phyloP scores from a whole-genome alignment of 2,113 vertebrate genomes.

The Daboia siamensis region DNA sequence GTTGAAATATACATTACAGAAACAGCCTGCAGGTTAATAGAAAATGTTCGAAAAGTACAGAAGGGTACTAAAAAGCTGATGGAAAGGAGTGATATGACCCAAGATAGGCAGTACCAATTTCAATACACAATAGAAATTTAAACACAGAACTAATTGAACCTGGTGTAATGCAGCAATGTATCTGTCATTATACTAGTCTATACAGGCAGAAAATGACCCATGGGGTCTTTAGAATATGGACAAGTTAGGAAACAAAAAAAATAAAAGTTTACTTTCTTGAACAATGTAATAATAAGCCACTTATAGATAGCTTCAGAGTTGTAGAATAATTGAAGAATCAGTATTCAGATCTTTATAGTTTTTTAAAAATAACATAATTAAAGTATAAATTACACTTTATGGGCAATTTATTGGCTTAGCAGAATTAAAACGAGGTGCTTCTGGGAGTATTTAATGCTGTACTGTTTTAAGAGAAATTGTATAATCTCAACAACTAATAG shows the following conservation, averaged over 20 bases:
- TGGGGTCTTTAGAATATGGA: neutral
- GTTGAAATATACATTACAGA: constrained; percentile 6
- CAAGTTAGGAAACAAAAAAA: neutral
- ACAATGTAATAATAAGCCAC: neutral
- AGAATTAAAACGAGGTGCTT: neutral
- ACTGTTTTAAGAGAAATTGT: neutral
- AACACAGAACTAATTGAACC: neutral
- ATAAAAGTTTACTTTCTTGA: neutral
- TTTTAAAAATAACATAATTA: neutral
- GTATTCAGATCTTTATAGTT: too few species aligned
- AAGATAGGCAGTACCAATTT: neutral
- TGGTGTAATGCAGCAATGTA: neutral
- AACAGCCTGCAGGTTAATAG: neutral
- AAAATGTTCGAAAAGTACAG: neutral
- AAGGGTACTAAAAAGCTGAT: neutral
- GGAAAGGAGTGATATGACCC: neutral
- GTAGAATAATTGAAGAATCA: neutral
- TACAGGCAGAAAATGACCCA: neutral
- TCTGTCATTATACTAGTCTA: neutral
- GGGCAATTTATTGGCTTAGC: neutral
- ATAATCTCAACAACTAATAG: neutral
- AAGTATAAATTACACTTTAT: neutral
- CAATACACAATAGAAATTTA: neutral
- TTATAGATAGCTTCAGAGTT: neutral
- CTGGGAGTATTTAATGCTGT: neutral